Evolutionary conservation across 2,113 vertebrate genomes (phyloP).

Genomic region (Jacana jacana): DNA sequence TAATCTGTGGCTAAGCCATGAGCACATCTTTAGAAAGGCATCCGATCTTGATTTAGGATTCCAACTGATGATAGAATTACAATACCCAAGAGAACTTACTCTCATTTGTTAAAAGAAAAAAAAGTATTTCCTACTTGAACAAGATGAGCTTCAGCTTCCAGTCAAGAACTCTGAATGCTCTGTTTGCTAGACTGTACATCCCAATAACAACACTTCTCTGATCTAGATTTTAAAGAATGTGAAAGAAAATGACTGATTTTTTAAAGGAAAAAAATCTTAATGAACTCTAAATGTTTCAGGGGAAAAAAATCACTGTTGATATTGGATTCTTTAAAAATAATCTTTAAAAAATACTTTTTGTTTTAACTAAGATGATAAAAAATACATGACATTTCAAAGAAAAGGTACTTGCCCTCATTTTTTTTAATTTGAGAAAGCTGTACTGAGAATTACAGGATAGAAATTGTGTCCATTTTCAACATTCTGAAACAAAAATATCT

Average conservation of each 20-base stretch:
- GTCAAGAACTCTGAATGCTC: not conserved
- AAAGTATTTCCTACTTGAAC: not conserved
- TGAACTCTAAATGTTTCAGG: not conserved
- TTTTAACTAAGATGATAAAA: not conserved
- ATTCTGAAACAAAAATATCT: not conserved
- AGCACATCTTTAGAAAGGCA: not conserved
- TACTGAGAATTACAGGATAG: not conserved
- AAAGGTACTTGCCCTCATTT: not conserved
- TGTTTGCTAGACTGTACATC: not conserved
- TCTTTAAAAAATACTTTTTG: not conserved
- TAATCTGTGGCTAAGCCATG: not conserved
- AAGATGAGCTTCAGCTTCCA: not conserved
- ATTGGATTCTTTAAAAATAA: not conserved
- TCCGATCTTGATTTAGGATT: slow-evolving; percentile 46
- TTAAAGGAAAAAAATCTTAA: not conserved
- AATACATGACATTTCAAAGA: not conserved
- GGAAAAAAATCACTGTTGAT: not conserved
- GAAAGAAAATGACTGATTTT: not conserved
- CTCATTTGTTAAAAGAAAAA: not conserved
- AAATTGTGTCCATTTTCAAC: not conserved
- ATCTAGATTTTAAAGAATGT: not conserved
- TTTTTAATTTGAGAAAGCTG: not conserved
- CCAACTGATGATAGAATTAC: slow-evolving; percentile 46
- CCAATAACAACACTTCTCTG: not conserved
- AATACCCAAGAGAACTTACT: slow-evolving; percentile 21